Conservation (phyloP, 1,140 invertebrate species). For the Bombus sylvicola region DNA sequence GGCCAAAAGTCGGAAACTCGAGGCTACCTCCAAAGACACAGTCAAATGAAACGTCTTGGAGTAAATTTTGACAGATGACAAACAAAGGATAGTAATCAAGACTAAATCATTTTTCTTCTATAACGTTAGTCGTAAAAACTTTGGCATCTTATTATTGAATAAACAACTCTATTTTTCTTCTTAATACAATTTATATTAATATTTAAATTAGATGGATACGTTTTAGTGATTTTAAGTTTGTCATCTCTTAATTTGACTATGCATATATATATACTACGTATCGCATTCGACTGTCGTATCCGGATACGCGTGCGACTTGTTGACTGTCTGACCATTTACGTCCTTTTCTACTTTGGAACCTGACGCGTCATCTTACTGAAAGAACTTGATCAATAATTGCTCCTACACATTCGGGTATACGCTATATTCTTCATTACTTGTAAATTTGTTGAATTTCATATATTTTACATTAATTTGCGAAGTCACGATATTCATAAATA, state of each 20-base stretch:
- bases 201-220: neutral
- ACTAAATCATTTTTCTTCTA: neutral
- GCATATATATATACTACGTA: neutral
- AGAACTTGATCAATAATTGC: neutral
- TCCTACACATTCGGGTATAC: neutral
- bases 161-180: neutral
- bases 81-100: neutral
- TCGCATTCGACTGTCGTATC: fast-evolving
- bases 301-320: neutral
- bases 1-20: slow-evolving; percentile 64
- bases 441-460: neutral
- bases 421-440: neutral
- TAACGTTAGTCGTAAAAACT: neutral
- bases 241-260: neutral
- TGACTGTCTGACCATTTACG: neutral
- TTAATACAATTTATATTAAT: neutral
- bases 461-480: neutral
- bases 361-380: neutral
- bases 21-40: slow-evolving; percentile 25
- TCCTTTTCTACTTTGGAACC: neutral
- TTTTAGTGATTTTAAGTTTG: neutral
- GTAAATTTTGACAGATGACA: slow-evolving; percentile 57
- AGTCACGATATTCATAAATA: neutral
- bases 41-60: slow-evolving; percentile 47
- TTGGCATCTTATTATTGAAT: neutral